Conservation (phyloP, 1,140 invertebrate species). For the Drosophila tani region DNA sequence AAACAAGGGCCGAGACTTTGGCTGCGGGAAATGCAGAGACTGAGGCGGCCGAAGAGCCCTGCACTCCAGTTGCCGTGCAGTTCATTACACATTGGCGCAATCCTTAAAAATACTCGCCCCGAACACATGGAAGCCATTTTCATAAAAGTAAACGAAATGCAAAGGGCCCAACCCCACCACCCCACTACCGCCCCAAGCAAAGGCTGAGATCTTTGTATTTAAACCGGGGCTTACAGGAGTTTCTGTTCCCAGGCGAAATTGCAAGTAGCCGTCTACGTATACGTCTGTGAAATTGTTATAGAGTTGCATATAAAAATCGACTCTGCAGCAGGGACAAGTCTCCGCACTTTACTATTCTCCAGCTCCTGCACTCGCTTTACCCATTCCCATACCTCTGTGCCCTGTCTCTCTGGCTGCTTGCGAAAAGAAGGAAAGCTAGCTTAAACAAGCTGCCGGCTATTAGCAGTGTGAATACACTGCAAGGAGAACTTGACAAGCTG, state of each 20-base stretch:
- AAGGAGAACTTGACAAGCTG: neutral
- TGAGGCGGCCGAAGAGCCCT: slow-evolving; percentile 13
- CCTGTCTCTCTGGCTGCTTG: slow-evolving; percentile 47
- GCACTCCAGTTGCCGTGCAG: slow-evolving; percentile 51
- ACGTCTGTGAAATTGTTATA: slow-evolving; percentile 64
- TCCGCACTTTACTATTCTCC: slow-evolving; percentile 26
- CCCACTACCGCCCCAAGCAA: neutral
- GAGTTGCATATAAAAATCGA: slow-evolving; percentile 74
- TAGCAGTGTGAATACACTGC: slow-evolving; percentile 61
- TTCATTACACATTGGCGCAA: slow-evolving; percentile 68
- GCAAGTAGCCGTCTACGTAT: slow-evolving; percentile 67
- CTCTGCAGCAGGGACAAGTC: slow-evolving; percentile 55
- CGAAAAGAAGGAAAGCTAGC: slow-evolving; percentile 27
- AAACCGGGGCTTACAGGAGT: slow-evolving; percentile 46
- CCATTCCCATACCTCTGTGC: slow-evolving; percentile 17
- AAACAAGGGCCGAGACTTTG: slow-evolving; percentile 1
- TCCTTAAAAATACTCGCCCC: slow-evolving; percentile 55
- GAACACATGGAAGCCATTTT: slow-evolving; percentile 59
- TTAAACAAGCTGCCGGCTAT: slow-evolving; percentile 76
- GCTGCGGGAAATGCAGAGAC: neutral
- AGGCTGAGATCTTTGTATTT: slow-evolving; percentile 69
- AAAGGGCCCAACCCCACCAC: slow-evolving; percentile 1
- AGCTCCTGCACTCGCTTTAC: neutral
- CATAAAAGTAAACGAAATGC: slow-evolving; percentile 78
- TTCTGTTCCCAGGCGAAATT: slow-evolving; percentile 50